Evolutionary conservation across 2,113 vertebrate species (phyloP), one percentile per base, ranked within the genome.

Genomic region (Psittacula cyanocephala): DNA sequence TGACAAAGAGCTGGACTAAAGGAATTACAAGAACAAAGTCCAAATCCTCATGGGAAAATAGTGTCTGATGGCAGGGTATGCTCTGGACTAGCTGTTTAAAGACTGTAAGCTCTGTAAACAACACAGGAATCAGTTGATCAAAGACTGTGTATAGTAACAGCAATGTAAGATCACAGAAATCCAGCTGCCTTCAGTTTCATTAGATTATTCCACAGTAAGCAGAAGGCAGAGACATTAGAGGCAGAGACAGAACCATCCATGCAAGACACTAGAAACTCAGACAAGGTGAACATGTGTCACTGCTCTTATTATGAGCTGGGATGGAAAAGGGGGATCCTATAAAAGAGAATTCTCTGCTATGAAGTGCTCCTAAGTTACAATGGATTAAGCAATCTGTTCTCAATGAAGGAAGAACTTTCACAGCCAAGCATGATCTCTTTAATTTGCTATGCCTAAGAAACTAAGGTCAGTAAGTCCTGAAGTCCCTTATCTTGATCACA

Each of bases 1-100:
- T 81, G 91, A 96, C 83, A 92, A 93, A 95, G 86, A 92, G 35
- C 18, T 57, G 35, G 50, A 93, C 39, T 68, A 94, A 92, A 95
- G 43, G 71, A 88, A 86, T 74, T 9, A 50, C 4, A 17, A 94
- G 86, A 96, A 92, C 77, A 93, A 97, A 96, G 93, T 55, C 53
- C 55, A 92, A 71, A 75, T 78, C 16, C 55, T 64, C 53, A 71
- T 11, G 88, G 41, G 86, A 93, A 96, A 95, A 93, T 13, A 84
- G 50, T 28, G 62, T 84, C 91, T 95, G 81, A 93, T 29, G 84
- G 62, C 35, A 81, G 7, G 31, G n/a, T 86, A 71, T 65, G 71
- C 44, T 77, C 90, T 49, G 60, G 83, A 96, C 55, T 37, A 93
- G 65, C 33, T 69, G 55, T 95, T 92, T 84, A 81, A 86, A 91